These are phyloP conservation scores for Syngnathus acus DNA, from an alignment of 2,797 vertebrate genomes.

Conservation along the genomic window DNA sequence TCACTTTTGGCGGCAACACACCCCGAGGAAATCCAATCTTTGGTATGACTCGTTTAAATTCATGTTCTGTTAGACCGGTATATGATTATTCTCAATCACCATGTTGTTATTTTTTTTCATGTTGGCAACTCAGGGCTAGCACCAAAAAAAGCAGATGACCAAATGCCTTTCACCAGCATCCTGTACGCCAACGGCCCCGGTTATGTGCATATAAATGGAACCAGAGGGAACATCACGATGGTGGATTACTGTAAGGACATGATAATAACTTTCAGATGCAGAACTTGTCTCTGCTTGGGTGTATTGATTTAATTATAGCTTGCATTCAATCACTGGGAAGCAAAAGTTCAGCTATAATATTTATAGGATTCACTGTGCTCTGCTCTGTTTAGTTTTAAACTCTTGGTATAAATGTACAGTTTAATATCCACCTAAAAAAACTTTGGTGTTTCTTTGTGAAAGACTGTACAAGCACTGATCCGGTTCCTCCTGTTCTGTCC, in stretches of 20 bases:
- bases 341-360: conserved; percentile 27
- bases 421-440: conserved; percentile 11
- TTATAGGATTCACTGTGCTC: conserved; percentile 10
- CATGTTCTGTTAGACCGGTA: not conserved
- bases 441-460: conserved; percentile 37
- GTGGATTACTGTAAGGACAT: conserved; percentile 72
- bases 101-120: not conserved
- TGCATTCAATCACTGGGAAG: conserved; percentile 35
- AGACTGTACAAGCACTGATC: conserved; percentile 16
- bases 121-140: conserved; percentile 62
- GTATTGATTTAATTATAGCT: conserved; percentile 26
- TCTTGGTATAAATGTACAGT: conserved; percentile 10
- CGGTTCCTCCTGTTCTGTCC: conserved; percentile 35
- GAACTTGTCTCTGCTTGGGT: conserved; percentile 11
- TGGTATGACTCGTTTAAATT: conserved; percentile 49
- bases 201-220: conserved; percentile 71
- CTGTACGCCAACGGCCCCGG: conserved; percentile 79
- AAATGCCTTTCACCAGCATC: conserved; percentile 76
- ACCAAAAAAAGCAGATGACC: conserved; percentile 68
- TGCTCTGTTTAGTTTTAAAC: conserved; percentile 14
- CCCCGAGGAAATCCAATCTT: conserved; percentile 77
- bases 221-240: conserved; percentile 70
- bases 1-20: conserved; percentile 77
- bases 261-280: conserved; percentile 54
- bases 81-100: not conserved